Percentiles rank a stretch among this genome's conserved stretches.
phyloP scores from a whole-genome alignment of 1,140 invertebrate genomes.

The Galleria mellonella region DNA sequence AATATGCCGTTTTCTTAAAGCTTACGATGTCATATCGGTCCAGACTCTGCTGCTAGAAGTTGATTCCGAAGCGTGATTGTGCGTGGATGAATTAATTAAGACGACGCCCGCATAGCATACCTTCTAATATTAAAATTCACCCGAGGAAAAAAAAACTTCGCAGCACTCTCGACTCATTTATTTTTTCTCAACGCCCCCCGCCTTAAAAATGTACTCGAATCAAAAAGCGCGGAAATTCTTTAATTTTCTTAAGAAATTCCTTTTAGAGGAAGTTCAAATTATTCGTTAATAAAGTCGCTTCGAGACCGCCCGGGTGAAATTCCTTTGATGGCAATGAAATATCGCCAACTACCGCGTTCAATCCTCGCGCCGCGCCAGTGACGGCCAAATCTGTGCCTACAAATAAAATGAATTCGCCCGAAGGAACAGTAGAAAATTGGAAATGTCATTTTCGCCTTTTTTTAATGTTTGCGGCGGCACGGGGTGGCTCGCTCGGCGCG shows the following conservation, averaged over 20 bases:
- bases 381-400: conserved; percentile 53
- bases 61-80: too few species aligned
- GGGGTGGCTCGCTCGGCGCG: conserved; percentile 23
- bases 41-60: too few species aligned
- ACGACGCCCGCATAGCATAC: conserved; percentile 13
- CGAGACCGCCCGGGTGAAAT: conserved; percentile 19
- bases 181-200: conserved; percentile 22
- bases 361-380: conserved; percentile 24
- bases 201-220: conserved; percentile 28
- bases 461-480: conserved; percentile 61
- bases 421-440: conserved; percentile 70
- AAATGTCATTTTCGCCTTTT: conserved; percentile 67
- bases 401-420: conserved; percentile 65
- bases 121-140: conserved; percentile 32
- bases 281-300: conserved; percentile 50
- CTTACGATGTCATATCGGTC: too few species aligned
- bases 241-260: conserved; percentile 53
- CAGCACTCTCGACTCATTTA: conserved; percentile 35
- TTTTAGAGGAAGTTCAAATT: conserved; percentile 38
- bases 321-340: conserved; percentile 60
- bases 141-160: conserved; percentile 20
- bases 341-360: conserved; percentile 29
- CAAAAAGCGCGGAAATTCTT: conserved; percentile 40
- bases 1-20: too few species aligned
- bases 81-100: too few species aligned